Base-by-base conservation (phyloP, 2,797 vertebrate species). In the Semotilus atromaculatus region DNA sequence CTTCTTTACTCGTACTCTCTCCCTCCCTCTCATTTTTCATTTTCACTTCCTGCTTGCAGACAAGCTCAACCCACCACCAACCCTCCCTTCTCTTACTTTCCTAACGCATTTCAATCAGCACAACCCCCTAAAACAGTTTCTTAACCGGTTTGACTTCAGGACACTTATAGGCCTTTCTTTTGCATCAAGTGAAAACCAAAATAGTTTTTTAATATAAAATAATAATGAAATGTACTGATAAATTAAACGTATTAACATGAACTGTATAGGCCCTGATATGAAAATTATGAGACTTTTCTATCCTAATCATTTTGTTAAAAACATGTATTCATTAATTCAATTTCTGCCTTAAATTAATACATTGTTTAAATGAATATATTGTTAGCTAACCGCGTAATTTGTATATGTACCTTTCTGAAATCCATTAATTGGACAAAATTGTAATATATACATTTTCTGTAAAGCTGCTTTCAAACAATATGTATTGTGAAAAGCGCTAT, bases 1-100 rank as follows among this genome's bases (percentile, higher is more conserved):
- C 85, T 79, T 83, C 83, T 88, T 77, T 83, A 73, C 88, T 62
- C 38, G 72, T 85, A 14, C 75, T 80, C 86, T 77, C 87, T 68
- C 87, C 55, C 75, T 81, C 62, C 48, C 70, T 85, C 38, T 78
- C 80, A 80, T 82, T 85, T 84, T 84, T 78, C 87, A 87, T 85
- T 89, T 88, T 89, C 90, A 91, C 91, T 91, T 91, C 91, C 90
- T 91, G 91, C 90, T 92, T 84, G 77, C 85, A 86, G 81, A 83
- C 87, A 88, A 86, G 86, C 86, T 89, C 89, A 86, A 77, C 88
- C 90, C 87, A 88, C 66, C 88, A 85, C 84, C 80, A 86, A 38
- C 85, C 80, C 88, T 88, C 82, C 86, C 87, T 87, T 75, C 82
- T 89, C 72, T 87, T 86, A 82, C 80, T 88, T 88, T 88, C 73